These are phyloP conservation scores for Drosophila kanapiae DNA, from an alignment of 1,140 invertebrate genomes.

Conservation along the genomic window DNA sequence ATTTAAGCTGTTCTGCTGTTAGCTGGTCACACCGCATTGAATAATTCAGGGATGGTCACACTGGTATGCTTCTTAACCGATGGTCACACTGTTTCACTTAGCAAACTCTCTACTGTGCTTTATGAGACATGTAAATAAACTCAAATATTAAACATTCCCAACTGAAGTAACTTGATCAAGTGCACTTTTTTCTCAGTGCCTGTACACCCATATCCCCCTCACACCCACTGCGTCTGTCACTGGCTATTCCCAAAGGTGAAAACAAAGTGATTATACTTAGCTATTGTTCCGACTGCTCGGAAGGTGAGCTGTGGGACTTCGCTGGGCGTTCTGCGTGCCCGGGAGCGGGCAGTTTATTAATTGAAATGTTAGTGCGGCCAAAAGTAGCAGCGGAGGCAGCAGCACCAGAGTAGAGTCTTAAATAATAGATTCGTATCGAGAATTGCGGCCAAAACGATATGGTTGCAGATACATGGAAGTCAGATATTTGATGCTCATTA, in stretches of 20 bases:
- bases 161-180: neutral
- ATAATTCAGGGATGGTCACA: neutral
- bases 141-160: neutral
- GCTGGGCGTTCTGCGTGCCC: constrained; percentile 39
- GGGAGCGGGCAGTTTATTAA: constrained; percentile 75
- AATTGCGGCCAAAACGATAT: constrained; percentile 73
- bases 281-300: constrained; percentile 73
- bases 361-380: constrained; percentile 78
- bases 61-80: accelerated
- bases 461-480: constrained; percentile 40
- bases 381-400: constrained; percentile 34
- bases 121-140: neutral
- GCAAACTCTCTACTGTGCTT: too few species aligned
- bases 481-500: constrained; percentile 83
- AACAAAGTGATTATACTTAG: constrained; percentile 84
- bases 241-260: constrained; percentile 81
- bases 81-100: neutral
- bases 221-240: constrained; percentile 67
- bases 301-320: constrained; percentile 46
- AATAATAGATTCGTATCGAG: constrained; percentile 83
- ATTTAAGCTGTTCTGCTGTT: neutral
- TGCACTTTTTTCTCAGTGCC: neutral
- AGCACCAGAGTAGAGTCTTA: constrained; percentile 54
- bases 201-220: constrained; percentile 5
- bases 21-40: neutral